A percentile compares a stretch with the other conserved stretches of the same genome.
Conservation (phyloP, 2,113 vertebrate genomes). For the Melospiza georgiana region DNA sequence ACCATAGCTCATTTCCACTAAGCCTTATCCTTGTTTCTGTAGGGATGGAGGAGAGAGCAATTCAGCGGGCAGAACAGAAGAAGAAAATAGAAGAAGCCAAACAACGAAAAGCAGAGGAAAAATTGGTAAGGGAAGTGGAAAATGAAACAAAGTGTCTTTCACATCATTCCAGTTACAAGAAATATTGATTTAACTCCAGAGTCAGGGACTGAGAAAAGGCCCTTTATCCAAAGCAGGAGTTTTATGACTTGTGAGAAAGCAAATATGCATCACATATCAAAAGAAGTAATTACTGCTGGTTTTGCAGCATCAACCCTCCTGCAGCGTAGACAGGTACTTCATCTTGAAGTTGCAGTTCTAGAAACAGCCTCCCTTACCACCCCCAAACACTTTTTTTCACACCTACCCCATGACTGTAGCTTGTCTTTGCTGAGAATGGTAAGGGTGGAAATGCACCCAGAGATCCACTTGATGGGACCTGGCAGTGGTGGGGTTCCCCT, state of each 20-base stretch:
- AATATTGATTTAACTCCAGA: background rate
- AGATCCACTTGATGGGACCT: background rate
- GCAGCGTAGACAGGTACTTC: background rate
- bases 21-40: constrained; percentile 13
- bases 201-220: background rate
- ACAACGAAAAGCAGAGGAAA: constrained; percentile 84
- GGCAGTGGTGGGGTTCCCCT: background rate
- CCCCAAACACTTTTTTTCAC: background rate
- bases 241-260: background rate
- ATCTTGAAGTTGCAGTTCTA: background rate
- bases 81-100: constrained; percentile 84
- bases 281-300: background rate
- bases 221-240: background rate
- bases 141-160: background rate
- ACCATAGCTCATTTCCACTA: background rate
- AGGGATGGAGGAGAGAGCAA: constrained; percentile 93
- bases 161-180: background rate
- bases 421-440: background rate
- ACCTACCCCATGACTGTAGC: background rate
- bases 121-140: constrained; percentile 72
- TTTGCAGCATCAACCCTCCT: background rate
- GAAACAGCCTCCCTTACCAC: background rate
- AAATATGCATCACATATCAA: background rate
- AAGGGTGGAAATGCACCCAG: background rate
- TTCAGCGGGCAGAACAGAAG: constrained; percentile 80